These are phyloP conservation scores for Oryzias curvinotus DNA, from an alignment of 2,113 vertebrate species.

Conservation along the genomic window DNA sequence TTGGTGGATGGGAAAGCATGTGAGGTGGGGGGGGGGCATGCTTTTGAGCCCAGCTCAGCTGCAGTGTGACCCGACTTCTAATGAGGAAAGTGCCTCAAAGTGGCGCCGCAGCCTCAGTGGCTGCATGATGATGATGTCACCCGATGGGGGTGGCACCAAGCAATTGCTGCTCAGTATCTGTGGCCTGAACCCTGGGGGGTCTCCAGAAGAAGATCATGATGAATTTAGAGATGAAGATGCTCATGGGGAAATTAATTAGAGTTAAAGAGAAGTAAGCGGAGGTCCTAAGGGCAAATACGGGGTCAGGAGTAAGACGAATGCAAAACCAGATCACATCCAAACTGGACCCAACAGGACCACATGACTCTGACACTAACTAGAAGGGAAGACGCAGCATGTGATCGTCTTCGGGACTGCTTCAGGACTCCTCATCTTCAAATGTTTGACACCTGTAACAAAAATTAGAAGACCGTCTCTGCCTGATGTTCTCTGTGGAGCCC, in stretches of 20 bases:
- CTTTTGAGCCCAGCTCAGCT: conserved; percentile 37
- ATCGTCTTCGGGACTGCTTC: too few species aligned
- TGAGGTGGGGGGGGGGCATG: conserved; percentile 26
- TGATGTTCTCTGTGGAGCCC: too few species aligned
- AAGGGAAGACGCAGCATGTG: too few species aligned
- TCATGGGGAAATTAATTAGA: conserved; percentile 46
- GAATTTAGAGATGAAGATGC: conserved; percentile 30
- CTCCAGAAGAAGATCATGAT: conserved; percentile 34
- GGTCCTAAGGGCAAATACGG: conserved; percentile 25
- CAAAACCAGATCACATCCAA: conserved; percentile 1
- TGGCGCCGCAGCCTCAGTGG: not conserved
- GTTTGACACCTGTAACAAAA: too few species aligned
- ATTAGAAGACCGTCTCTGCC: too few species aligned
- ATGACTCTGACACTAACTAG: too few species aligned
- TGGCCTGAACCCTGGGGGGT: conserved; percentile 57
- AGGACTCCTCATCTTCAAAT: too few species aligned
- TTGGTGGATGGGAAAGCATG: too few species aligned
- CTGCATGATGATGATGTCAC: conserved; percentile 52
- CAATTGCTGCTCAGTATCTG: conserved; percentile 41
- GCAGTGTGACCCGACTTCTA: conserved; percentile 43
- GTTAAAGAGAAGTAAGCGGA: conserved; percentile 56
- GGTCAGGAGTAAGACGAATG: not conserved
- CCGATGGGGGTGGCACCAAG: conserved; percentile 21
- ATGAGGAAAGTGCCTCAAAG: conserved; percentile 27
- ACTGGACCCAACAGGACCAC: too few species aligned